A percentile compares a stretch with the other conserved stretches of the same genome.
Conservation (phyloP, 2,888 invertebrate species). For the Ormyrus pomaceus region DNA sequence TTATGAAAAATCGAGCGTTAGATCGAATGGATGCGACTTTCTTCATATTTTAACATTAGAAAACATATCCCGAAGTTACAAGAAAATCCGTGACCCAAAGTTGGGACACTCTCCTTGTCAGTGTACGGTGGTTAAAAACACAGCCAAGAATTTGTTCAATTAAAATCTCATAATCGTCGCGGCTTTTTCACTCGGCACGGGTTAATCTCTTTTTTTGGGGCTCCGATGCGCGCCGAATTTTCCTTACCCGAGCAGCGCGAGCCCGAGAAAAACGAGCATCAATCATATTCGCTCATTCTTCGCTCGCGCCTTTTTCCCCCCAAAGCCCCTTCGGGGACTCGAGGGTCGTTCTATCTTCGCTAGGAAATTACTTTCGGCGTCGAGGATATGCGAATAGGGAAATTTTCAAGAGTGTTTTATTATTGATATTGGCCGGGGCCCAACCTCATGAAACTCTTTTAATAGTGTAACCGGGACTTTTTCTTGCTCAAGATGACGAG, state of each 20-base stretch:
- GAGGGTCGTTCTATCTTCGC: slow-evolving; percentile 66
- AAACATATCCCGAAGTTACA: no score
- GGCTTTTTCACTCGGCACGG: not conserved
- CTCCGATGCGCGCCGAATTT: slow-evolving; percentile 31
- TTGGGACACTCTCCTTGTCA: no score
- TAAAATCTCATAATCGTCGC: no score
- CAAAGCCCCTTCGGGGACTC: slow-evolving; percentile 60
- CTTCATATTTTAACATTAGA: no score
- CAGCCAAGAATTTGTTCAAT: no score
- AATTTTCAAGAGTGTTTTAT: slow-evolving; percentile 63
- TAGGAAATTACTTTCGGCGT: slow-evolving; percentile 66
- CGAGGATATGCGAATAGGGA: slow-evolving; percentile 47
- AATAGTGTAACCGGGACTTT: not conserved
- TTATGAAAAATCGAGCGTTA: no score
- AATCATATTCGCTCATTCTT: slow-evolving; percentile 74
- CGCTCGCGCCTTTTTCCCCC: slow-evolving; percentile 59
- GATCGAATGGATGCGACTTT: no score
- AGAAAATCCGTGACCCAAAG: no score
- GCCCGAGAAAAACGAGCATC: slow-evolving; percentile 64
- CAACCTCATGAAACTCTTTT: not conserved
- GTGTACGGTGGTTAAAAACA: no score
- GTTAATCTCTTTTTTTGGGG: slow-evolving; percentile 26
- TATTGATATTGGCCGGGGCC: slow-evolving; percentile 33
- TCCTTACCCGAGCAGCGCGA: slow-evolving; percentile 7
- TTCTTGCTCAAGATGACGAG: not conserved